Evolutionary conservation across 2,797 vertebrate species (phyloP).

Genomic region (Sylvilagus floridanus): DNA sequence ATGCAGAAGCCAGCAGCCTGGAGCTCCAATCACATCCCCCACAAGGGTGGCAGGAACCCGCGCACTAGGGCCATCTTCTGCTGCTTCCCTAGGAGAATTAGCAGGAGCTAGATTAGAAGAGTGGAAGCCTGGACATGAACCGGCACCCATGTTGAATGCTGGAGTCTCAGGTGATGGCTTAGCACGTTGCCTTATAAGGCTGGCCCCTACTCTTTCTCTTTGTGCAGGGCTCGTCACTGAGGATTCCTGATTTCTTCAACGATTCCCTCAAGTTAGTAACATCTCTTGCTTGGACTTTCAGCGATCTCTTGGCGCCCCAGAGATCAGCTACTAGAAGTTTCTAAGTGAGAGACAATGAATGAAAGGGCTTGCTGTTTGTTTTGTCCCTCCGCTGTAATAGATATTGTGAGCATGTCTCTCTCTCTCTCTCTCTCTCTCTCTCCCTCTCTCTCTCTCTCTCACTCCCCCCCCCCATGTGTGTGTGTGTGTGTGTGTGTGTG

Average conservation of each 20-base stretch:
- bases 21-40: too few relatives aligned
- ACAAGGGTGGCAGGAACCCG: too few relatives aligned
- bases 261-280: neutral
- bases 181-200: too few relatives aligned
- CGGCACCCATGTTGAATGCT: too few relatives aligned
- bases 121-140: too few relatives aligned
- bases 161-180: too few relatives aligned
- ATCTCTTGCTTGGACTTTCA: neutral
- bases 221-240: neutral
- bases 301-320: neutral
- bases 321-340: neutral
- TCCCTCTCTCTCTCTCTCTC: neutral
- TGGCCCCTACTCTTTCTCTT: neutral
- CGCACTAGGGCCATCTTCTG: too few relatives aligned
- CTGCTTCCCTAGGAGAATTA: too few relatives aligned
- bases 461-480: neutral
- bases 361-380: neutral
- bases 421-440: too few relatives aligned
- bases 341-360: neutral
- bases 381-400: neutral
- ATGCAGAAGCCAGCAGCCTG: too few relatives aligned
- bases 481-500: neutral
- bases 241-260: neutral
- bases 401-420: neutral
- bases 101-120: too few relatives aligned